phyloP scores from a whole-genome alignment of 2,888 invertebrate genomes.

The Cheiracanthium punctorium region DNA sequence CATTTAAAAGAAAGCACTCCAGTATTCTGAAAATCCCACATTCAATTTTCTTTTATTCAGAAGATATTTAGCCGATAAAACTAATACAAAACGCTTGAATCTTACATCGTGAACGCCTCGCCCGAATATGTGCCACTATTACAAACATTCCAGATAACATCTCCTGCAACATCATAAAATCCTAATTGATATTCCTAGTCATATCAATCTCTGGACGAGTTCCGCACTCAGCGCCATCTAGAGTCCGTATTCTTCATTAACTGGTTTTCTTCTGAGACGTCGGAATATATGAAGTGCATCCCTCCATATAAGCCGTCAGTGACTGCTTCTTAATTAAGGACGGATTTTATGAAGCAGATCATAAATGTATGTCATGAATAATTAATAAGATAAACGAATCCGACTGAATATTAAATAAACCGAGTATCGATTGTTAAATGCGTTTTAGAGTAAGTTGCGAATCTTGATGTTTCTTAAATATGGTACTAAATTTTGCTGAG shows the following conservation, averaged over 20 bases:
- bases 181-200: background rate
- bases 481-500: no score
- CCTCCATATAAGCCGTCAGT: no score
- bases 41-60: no score
- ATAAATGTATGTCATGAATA: slow-evolving; percentile 6
- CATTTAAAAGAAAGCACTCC: no score
- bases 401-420: slow-evolving; percentile 1
- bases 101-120: background rate
- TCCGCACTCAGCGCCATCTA: no score
- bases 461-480: no score
- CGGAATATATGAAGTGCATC: no score
- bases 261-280: no score
- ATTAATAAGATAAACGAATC: background rate
- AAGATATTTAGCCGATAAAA: no score
- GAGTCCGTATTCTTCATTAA: no score
- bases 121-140: background rate
- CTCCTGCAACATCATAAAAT: background rate
- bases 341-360: background rate
- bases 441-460: background rate
- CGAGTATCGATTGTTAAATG: background rate
- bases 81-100: no score
- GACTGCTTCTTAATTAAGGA: background rate
- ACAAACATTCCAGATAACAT: background rate
- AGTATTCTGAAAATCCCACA: no score
- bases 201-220: background rate